A percentile compares a stretch with the other conserved stretches of the same genome.
These are phyloP conservation scores for Melospiza melodia DNA, from an alignment of 2,113 vertebrate species.

Conservation along the genomic window DNA sequence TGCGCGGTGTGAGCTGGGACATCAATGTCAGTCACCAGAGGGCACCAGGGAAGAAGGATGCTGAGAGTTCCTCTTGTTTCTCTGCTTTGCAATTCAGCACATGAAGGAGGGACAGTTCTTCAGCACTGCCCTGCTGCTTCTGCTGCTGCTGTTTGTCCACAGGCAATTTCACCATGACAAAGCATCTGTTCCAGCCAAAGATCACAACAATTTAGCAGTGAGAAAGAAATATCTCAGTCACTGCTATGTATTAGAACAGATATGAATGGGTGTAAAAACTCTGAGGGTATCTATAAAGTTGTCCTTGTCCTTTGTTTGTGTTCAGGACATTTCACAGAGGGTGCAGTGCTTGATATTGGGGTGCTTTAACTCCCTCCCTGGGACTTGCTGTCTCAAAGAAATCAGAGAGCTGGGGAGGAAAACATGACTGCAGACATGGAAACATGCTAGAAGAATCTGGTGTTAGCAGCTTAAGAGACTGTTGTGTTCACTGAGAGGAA, in stretches of 20 bases:
- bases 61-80: not conserved
- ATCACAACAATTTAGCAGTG: not conserved
- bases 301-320: not conserved
- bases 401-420: not conserved
- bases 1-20: not conserved
- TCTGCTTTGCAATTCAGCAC: too few relatives aligned
- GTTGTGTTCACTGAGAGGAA: not conserved
- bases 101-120: rapidly evolving
- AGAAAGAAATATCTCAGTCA: not conserved
- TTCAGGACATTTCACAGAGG: not conserved
- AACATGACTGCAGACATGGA: not conserved
- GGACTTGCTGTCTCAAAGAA: not conserved
- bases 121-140: not conserved
- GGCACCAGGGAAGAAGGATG: not conserved
- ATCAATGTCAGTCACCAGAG: not conserved
- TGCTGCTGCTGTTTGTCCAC: not conserved
- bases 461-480: not conserved
- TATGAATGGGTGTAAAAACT: not conserved
- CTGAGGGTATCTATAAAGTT: not conserved
- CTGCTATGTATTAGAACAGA: not conserved
- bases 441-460: not conserved
- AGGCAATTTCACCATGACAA: too few relatives aligned
- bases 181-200: not conserved
- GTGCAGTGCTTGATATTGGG: not conserved
- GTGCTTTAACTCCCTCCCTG: not conserved